Conservation (phyloP, 1,140 invertebrate species). For the Orius insidiosus region DNA sequence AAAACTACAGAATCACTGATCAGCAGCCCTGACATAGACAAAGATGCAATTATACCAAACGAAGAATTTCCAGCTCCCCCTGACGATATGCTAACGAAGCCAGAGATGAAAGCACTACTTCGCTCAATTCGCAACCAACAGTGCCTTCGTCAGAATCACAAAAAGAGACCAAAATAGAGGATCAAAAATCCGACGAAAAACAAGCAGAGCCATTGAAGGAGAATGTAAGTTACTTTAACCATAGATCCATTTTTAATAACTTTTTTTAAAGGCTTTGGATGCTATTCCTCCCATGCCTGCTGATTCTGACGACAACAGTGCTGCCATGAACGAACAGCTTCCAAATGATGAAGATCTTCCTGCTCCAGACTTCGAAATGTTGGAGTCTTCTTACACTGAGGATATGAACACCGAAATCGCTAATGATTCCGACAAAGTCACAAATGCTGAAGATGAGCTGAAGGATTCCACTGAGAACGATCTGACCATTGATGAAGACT, state of each 20-base stretch:
- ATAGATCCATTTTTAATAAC: background rate
- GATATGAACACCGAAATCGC: constrained; percentile 15
- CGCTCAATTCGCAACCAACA: too few relatives aligned
- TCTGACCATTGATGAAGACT: constrained; percentile 13
- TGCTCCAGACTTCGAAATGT: constrained; percentile 14
- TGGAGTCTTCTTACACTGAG: constrained; percentile 18
- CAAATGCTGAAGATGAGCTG: background rate
- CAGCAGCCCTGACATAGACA: background rate
- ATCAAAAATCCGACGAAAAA: constrained; percentile 3
- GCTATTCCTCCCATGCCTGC: background rate
- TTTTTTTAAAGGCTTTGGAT: background rate
- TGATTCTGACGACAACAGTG: constrained; percentile 8
- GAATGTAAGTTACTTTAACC: background rate
- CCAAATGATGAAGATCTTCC: constrained; percentile 14
- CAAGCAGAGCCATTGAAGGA: background rate
- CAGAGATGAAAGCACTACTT: background rate
- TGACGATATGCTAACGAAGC: constrained; percentile 4
- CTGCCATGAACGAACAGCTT: background rate
- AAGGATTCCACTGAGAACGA: constrained; percentile 9
- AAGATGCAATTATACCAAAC: background rate
- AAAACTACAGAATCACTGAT: constrained; percentile 11
- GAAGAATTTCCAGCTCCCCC: constrained; percentile 12
- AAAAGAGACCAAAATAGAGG: constrained; percentile 2
- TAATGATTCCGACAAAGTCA: background rate
- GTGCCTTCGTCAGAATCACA: too few relatives aligned